Evolutionary conservation across 2,888 invertebrate species (phyloP).

Genomic region (Poecilus cupreus): DNA sequence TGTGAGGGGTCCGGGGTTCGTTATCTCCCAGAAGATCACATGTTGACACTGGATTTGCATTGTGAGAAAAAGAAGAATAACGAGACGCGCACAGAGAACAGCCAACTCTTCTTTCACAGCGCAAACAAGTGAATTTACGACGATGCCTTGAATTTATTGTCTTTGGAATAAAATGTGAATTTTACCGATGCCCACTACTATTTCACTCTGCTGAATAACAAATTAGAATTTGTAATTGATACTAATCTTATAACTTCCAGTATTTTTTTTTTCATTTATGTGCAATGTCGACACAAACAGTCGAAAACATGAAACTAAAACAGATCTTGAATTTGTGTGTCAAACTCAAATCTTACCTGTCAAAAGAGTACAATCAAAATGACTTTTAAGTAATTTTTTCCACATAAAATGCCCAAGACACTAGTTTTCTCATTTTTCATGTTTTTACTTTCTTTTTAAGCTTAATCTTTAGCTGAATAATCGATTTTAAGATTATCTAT

Average conservation of each 20-base stretch:
- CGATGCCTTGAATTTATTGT: constrained; percentile 28
- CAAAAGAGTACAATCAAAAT: too few species aligned
- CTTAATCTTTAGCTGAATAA: too few species aligned
- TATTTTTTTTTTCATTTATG: too few species aligned
- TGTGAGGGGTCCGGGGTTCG: neutral
- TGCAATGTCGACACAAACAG: too few species aligned
- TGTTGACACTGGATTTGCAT: constrained; percentile 50
- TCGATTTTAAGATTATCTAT: too few species aligned
- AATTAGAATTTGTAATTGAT: neutral
- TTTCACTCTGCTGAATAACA: neutral
- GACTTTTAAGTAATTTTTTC: too few species aligned
- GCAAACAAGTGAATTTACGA: constrained; percentile 50
- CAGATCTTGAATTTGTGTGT: too few species aligned
- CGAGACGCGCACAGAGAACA: neutral
- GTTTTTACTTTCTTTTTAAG: too few species aligned
- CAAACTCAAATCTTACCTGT: too few species aligned
- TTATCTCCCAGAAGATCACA: constrained; percentile 54
- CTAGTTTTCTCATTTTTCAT: too few species aligned
- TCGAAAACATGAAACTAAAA: too few species aligned
- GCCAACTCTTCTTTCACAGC: constrained; percentile 27
- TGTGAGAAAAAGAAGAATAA: constrained; percentile 33
- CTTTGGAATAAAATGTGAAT: constrained; percentile 19
- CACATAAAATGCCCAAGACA: too few species aligned
- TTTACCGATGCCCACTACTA: neutral
- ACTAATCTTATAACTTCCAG: neutral